Evolutionary conservation across 2,113 vertebrate species (phyloP), one percentile per base, ranked within the genome.

Genomic region (Silurus glanis): DNA sequence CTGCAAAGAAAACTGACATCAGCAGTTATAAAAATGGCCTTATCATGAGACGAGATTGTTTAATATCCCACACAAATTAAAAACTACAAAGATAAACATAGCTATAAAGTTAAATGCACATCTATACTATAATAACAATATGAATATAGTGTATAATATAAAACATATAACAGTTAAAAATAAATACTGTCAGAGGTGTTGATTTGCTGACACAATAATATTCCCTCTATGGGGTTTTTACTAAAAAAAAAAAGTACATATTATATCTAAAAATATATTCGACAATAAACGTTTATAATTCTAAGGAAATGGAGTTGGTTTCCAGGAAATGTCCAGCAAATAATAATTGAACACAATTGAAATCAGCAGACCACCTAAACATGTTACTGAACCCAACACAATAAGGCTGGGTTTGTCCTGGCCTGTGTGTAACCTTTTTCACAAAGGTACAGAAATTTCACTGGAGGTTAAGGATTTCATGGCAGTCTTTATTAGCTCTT

Each of bases 361-460:
- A 78, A 78, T 55, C 74, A 25, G 74, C 8, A 53, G 74, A 53
- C 51, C 21, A n/a, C 23, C 12, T n/a, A 13, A 53, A 53, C 14
- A 37, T 14, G 1, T 53, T 51, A 53, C 13, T 75, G 23, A 76
- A 21, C 47, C 3, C 25, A 17, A 2, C 4, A 21, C 55, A 84
- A 19, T 28, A 16, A 51, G 19, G n/a, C 16, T 37, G 37, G 10
- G 23, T 25, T 21, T 83, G 53, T 74, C 23, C 37, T 45, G 28
- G 5, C 12, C 58, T 45, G 3, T 47, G 53, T 71, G 19, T 47
- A 61, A 80, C 56, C 51, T 59, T 81, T 58, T 71, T 59, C 56
- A 47, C 86, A 82, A 64, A 66, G 74, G 78, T 85, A 84, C 71
- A 83, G 88, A 37, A 86, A 84, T 86, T 75, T 89, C 47, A 58